Conservation (phyloP, 2,888 invertebrate species). For the Tenthredo distinguenda region DNA sequence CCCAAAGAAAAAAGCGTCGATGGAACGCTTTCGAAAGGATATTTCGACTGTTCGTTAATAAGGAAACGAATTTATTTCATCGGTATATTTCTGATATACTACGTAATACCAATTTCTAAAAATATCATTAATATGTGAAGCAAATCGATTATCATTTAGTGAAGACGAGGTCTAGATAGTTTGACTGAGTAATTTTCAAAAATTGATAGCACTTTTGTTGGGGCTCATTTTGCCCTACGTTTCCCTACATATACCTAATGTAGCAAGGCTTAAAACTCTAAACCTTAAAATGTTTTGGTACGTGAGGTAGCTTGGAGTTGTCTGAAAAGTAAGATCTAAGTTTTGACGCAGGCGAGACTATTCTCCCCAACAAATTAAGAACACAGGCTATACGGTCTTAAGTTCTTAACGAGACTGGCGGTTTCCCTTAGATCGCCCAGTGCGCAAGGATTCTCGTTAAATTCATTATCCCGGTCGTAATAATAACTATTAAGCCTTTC, state of each 20-base stretch:
- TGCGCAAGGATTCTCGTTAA: conserved; percentile 43
- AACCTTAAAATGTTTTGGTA: background rate
- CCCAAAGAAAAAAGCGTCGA: too few species aligned
- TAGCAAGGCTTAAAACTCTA: background rate
- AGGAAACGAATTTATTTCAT: too few species aligned
- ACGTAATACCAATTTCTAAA: too few species aligned
- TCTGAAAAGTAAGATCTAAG: background rate
- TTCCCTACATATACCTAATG: background rate
- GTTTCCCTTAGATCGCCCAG: conserved; percentile 7
- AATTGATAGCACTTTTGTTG: too few species aligned
- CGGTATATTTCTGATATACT: too few species aligned
- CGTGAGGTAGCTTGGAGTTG: background rate
- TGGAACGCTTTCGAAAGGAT: too few species aligned
- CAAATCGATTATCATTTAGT: too few species aligned
- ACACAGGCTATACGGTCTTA: conserved; percentile 12
- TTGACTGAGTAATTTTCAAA: too few species aligned
- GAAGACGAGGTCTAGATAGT: too few species aligned
- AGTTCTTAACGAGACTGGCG: conserved; percentile 36
- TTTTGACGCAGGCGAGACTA: conserved; percentile 26
- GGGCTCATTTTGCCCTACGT: too few species aligned
- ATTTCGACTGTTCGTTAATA: too few species aligned
- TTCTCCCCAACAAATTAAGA: conserved; percentile 40
- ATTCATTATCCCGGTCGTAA: conserved; percentile 41
- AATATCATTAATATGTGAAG: too few species aligned
- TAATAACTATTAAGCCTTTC: conserved; percentile 31